Evolutionary conservation across 2,888 invertebrate genomes (phyloP), one percentile per base, ranked within the genome.

Genomic region (Parapristionchus giblindavisi): DNA sequence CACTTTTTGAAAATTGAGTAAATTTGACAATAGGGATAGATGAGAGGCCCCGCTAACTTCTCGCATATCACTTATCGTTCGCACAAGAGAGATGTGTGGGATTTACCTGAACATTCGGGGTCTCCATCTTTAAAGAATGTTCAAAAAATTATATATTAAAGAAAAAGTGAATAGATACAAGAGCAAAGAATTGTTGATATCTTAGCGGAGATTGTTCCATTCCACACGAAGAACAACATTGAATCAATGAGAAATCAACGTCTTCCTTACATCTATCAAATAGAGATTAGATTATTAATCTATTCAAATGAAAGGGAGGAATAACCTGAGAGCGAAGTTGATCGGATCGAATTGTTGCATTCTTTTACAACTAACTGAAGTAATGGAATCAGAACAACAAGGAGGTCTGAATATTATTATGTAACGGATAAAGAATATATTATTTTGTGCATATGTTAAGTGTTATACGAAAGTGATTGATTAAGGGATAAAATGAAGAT

Each of bases 141-240:
- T n/a, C n/a, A n/a, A n/a, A n/a, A n/a, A n/a, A n/a, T n/a, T n/a
- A n/a, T n/a, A n/a, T n/a, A n/a, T n/a, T n/a, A n/a, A n/a, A n/a
- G n/a, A n/a, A n/a, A n/a, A n/a, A n/a, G n/a, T n/a, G n/a, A n/a
- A n/a, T n/a, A n/a, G 77, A 74, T 36, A 80, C 85, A 27, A 84
- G 78, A 36, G 77, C 78, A 76, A 85, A 85, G 58, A 85, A 80
- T n/a, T 83, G 77, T 17, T 77, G 77, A 52, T 85, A 84, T 52
- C 85, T 70, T 61, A 82, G 79, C 21, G 82, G 80, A 11, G 82
- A 85, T 34, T 80, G 79, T 58, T 82, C 81, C 17, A 81, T 27
- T 76, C 85, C 85, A 77, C 85, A 85, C 21, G 84, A 81, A 58
- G 80, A 78, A 75, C 85, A 85, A 71, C 85, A 85, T 73, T 85